Percentiles rank a stretch among this genome's conserved stretches.
Conservation (phyloP, 2,113 vertebrate species). For the Castor canadensis region DNA sequence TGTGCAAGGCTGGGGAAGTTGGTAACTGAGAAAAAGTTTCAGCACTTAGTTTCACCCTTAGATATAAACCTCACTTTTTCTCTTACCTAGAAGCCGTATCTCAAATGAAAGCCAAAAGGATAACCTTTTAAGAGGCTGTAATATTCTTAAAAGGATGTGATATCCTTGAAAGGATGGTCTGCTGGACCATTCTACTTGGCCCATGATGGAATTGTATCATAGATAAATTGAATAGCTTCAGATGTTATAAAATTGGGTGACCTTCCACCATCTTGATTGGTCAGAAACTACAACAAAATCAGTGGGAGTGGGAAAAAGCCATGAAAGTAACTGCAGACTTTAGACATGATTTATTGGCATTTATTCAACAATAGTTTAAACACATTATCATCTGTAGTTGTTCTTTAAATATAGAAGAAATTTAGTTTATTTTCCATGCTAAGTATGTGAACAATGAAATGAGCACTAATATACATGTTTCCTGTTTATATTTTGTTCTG, state of each 20-base stretch:
- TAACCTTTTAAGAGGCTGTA: constrained; percentile 60
- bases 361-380: constrained; percentile 32
- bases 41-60: constrained; percentile 22
- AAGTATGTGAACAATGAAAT: neutral
- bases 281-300: constrained; percentile 42
- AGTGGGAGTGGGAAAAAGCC: constrained; percentile 10
- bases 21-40: constrained; percentile 17
- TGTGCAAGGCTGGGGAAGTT: neutral
- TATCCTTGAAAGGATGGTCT: constrained; percentile 33
- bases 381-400: neutral
- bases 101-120: constrained; percentile 56
- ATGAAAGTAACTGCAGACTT: constrained; percentile 6
- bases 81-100: constrained; percentile 54
- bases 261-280: constrained; percentile 41
- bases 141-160: constrained; percentile 43
- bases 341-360: constrained; percentile 2
- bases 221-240: constrained; percentile 66
- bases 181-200: constrained; percentile 27
- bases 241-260: constrained; percentile 61
- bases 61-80: constrained; percentile 26
- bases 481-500: neutral
- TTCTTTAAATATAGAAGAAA: constrained; percentile 51
- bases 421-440: constrained; percentile 14
- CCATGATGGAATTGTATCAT: constrained; percentile 53
- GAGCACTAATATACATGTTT: neutral